phyloP scores from a whole-genome alignment of 2,797 vertebrate genomes.

The Amniataba percoides region DNA sequence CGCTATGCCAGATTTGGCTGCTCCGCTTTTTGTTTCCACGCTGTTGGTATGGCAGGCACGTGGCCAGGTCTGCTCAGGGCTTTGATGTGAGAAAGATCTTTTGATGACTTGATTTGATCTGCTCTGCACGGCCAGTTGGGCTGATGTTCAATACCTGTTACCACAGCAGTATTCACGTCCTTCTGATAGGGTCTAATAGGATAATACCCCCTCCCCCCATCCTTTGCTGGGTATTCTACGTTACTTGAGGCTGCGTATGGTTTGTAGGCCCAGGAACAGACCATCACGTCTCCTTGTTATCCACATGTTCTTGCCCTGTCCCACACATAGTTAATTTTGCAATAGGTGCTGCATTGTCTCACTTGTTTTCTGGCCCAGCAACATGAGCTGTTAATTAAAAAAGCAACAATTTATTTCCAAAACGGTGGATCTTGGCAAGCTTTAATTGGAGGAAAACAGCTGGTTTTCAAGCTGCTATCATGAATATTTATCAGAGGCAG shows the following conservation, averaged over 20 bases:
- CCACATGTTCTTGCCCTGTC: conserved; percentile 36
- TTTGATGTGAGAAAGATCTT: conserved; percentile 76
- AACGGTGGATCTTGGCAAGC: conserved; percentile 70
- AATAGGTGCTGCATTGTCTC: conserved; percentile 58
- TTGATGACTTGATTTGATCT: conserved; percentile 84
- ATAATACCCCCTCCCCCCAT: conserved; percentile 42
- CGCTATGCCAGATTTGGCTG: conserved; percentile 35
- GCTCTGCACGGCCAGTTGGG: conserved; percentile 55
- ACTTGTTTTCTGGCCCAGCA: conserved; percentile 36
- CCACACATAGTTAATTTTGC: conserved; percentile 51
- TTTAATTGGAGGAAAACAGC: conserved; percentile 85
- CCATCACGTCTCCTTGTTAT: conserved; percentile 43
- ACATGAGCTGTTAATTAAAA: conserved; percentile 64
- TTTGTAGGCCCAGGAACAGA: conserved; percentile 29
- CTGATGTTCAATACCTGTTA: conserved; percentile 68
- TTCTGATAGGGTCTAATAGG: conserved; percentile 66
- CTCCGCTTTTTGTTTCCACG: conserved; percentile 40
- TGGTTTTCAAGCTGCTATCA: conserved; percentile 82
- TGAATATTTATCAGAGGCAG: conserved; percentile 85
- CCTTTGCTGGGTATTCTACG: conserved; percentile 20
- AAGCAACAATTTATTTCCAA: conserved; percentile 79
- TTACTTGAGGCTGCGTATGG: conserved; percentile 25
- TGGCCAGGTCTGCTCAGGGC: conserved; percentile 52
- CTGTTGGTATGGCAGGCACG: conserved; percentile 66
- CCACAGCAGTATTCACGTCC: conserved; percentile 50